A percentile compares a stretch with the other conserved stretches of the same genome.
phyloP scores from a whole-genome alignment of 2,113 vertebrate genomes.

The Sinocyclocheilus grahami region DNA sequence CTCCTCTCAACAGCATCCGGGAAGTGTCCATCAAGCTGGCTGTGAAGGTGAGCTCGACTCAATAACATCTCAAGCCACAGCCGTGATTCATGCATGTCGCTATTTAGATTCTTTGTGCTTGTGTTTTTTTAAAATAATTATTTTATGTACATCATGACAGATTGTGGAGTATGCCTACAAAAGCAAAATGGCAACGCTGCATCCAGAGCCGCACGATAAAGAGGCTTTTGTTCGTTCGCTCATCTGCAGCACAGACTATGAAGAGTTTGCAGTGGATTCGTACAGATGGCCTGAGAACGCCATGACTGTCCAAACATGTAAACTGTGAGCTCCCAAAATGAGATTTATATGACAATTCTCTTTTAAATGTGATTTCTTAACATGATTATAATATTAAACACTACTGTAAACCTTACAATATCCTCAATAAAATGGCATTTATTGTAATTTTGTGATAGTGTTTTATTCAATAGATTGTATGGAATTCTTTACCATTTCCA shows the following conservation, averaged over 20 bases:
- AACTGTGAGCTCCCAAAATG: conserved; percentile 68
- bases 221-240: conserved; percentile 82
- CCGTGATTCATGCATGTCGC: not conserved
- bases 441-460: not conserved
- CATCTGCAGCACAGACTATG: conserved; percentile 85
- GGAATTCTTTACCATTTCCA: not conserved
- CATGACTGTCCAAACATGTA: conserved; percentile 84
- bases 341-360: conserved; percentile 41
- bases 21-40: conserved; percentile 88
- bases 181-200: conserved; percentile 82
- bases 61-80: not conserved
- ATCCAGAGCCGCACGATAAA: conserved; percentile 88
- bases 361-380: conserved; percentile 51
- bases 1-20: conserved; percentile 86
- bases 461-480: not conserved
- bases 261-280: conserved; percentile 82
- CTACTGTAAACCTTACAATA: conserved; percentile 30
- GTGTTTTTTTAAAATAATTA: not conserved
- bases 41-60: conserved; percentile 78
- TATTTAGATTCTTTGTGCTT: not conserved
- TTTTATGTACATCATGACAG: conserved; percentile 68
- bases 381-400: conserved; percentile 24
- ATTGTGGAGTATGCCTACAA: conserved; percentile 86
- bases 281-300: conserved; percentile 88
- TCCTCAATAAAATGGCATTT: conserved; percentile 60